phyloP scores from a whole-genome alignment of 1,140 invertebrate genomes.

The Panagrolaimus sp. region DNA sequence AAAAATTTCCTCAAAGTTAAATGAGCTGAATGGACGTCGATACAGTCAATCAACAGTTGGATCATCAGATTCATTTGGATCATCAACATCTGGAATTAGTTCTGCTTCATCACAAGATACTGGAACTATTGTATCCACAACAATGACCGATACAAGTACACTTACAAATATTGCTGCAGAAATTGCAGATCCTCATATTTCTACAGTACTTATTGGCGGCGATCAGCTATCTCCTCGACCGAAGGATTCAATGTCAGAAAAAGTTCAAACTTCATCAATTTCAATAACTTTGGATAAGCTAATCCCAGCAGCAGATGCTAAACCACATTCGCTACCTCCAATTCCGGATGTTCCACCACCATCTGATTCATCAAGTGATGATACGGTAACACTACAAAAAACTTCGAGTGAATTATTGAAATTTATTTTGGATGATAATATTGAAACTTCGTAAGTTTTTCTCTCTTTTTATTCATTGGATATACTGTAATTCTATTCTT shows the following conservation, averaged over 20 bases:
- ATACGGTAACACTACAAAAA: background rate
- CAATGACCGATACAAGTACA: slow-evolving; percentile 10
- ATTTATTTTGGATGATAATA: slow-evolving; percentile 34
- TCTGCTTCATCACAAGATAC: slow-evolving; percentile 23
- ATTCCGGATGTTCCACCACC: slow-evolving; percentile 30
- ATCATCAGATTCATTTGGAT: slow-evolving; percentile 41
- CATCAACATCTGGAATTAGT: slow-evolving; percentile 45
- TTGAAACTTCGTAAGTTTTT: slow-evolving; percentile 42
- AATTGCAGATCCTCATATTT: background rate
- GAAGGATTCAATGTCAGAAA: background rate
- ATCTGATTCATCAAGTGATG: slow-evolving; percentile 16
- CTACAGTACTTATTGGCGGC: slow-evolving; percentile 10
- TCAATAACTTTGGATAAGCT: slow-evolving; percentile 6
- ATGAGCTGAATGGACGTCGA: slow-evolving; percentile 38
- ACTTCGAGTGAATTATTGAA: slow-evolving; percentile 27
- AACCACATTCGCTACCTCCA: slow-evolving; percentile 21
- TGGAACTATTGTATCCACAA: background rate
- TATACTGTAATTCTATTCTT: no score
- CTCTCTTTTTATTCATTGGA: no score
- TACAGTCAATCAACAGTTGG: slow-evolving; percentile 44
- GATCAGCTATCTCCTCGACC: background rate
- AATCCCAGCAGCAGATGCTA: background rate
- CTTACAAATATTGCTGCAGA: slow-evolving; percentile 9
- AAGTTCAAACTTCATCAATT: slow-evolving; percentile 4
- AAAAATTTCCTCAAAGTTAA: slow-evolving; percentile 38